Percentiles rank a stretch among this genome's conserved stretches.
Conservation (phyloP, 2,797 vertebrate genomes). For the Sciaenops ocellatus region DNA sequence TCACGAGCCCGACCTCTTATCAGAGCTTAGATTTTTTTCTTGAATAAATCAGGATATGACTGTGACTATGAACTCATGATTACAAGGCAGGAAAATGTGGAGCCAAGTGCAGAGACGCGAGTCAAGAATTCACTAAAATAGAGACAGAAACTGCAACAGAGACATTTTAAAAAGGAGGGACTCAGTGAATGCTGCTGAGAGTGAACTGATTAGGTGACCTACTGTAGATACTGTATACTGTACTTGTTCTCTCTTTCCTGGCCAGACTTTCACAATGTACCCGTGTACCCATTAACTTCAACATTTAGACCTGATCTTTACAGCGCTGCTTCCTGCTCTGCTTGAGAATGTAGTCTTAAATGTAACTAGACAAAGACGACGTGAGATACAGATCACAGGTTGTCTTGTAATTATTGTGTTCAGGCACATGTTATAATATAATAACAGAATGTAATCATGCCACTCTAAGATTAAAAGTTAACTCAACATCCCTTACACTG, state of each 20-base stretch:
- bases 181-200: background rate
- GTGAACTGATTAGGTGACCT: background rate
- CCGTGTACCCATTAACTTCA: background rate
- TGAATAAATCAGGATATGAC: background rate
- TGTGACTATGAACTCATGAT: constrained; percentile 8
- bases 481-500: background rate
- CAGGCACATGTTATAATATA: background rate
- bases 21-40: background rate
- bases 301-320: constrained; percentile 24
- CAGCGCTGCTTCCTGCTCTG: background rate
- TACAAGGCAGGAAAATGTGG: background rate
- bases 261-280: constrained; percentile 1
- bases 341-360: constrained; percentile 3
- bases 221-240: background rate
- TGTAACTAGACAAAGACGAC: constrained; percentile 8
- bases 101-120: background rate
- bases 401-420: background rate
- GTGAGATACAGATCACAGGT: constrained; percentile 7
- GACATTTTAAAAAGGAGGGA: background rate
- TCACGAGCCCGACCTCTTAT: background rate
- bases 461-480: constrained; percentile 41
- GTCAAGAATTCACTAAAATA: background rate
- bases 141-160: background rate
- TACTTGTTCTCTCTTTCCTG: background rate
- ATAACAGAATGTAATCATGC: constrained; percentile 23